Conservation (phyloP, 2,797 vertebrate species). For the Spinus pinus region DNA sequence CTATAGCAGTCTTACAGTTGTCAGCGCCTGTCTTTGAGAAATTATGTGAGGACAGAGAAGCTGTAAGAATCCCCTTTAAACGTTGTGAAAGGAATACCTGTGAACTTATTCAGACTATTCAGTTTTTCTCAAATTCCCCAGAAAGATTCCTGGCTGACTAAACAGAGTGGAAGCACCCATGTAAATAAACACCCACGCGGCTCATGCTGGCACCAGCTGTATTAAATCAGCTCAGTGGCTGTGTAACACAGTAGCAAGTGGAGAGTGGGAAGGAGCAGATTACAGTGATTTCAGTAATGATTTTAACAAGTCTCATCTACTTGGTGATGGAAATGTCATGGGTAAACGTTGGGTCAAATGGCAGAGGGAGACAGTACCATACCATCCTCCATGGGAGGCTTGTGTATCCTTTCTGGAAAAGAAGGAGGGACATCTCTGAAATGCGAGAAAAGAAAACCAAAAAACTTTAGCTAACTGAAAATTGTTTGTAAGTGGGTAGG, state of each 20-base stretch:
- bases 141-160: background rate
- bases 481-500: background rate
- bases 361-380: background rate
- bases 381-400: background rate
- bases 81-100: rapidly evolving
- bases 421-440: background rate
- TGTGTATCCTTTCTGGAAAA: background rate
- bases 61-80: background rate
- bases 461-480: background rate
- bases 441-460: background rate
- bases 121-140: background rate
- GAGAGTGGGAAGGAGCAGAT: background rate
- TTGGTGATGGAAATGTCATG: background rate
- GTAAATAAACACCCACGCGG: background rate
- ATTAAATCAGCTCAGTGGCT: background rate
- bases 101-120: background rate
- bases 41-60: background rate
- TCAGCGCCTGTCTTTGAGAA: background rate
- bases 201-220: background rate
- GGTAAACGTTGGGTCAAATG: background rate
- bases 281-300: background rate
- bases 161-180: background rate
- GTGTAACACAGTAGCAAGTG: background rate
- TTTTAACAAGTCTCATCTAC: background rate
- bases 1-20: background rate